Base-by-base conservation (phyloP, 2,113 vertebrate species). In the Tamias sibiricus region DNA sequence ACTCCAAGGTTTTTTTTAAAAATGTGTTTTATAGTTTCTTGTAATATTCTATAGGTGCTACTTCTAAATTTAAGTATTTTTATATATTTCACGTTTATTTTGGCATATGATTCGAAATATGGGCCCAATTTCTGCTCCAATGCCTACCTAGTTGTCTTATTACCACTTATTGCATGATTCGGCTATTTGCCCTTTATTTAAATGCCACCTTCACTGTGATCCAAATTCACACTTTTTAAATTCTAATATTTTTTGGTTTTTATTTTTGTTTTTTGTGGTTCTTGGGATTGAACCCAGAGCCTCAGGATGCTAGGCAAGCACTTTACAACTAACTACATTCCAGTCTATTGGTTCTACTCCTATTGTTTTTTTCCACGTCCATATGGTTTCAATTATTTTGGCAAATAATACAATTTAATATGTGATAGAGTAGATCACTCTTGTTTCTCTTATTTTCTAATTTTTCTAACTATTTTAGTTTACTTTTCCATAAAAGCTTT, bases 401-500 rank as follows among this genome's bases (percentile, higher is more conserved):
- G 20, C 22, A 54, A 47, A 9, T 62, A 42, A 22, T 22, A 20
- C 8, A 32, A 74, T 81, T 96, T 20, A 66, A 30, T 52, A 52
- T 69, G 74, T 80, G 72, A 2, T 9, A 40, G 30, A 52, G 2
- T 37, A 64, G 40, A 22, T 37, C 47, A 4, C 42, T 49, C 10
- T 37, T 20, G 10, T 57, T 76, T 88, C 6, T 35, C 26, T 75
- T 40, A 19, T 22, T 83, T 90, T 71, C 71, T 80, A 13, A 3
- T 57, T 86, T 91, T 68, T 19, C 26, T 68, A 59, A 40, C 52
- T 57, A 3, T 69, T 82, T 87, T 81, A 74, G 2, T 57, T 77
- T 71, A 77, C 37, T 77, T 91, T 64, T 71, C 49, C 71, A 26
- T 95, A 49, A 77, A 93, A 37, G 57, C 16, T 83, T 93, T 74